phyloP scores from a whole-genome alignment of 2,888 invertebrate genomes.

The Hemaris fuciformis region DNA sequence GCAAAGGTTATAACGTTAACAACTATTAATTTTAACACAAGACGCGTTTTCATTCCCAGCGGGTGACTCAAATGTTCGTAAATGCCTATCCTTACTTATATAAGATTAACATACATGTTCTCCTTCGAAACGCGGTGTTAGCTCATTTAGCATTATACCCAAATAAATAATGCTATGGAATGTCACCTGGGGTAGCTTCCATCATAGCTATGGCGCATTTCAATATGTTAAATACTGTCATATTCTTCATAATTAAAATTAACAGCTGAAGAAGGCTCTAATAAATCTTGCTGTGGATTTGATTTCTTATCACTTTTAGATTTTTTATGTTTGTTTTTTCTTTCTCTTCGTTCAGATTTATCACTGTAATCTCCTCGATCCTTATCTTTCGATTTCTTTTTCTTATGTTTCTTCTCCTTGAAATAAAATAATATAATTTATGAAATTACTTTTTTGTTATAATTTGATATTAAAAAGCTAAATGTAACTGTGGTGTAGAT shows the following conservation, averaged over 20 bases:
- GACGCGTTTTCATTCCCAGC: too few relatives aligned
- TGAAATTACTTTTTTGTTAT: background rate
- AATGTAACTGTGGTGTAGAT: too few relatives aligned
- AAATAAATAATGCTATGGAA: background rate
- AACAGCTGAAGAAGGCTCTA: constrained; percentile 50
- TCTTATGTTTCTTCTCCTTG: constrained; percentile 80
- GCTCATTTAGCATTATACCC: background rate
- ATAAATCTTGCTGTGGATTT: constrained; percentile 71
- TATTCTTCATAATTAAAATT: constrained; percentile 65
- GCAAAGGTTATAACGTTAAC: too few relatives aligned
- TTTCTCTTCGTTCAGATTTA: constrained; percentile 78
- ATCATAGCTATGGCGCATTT: background rate
- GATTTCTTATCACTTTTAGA: constrained; percentile 62
- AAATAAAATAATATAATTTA: constrained; percentile 10
- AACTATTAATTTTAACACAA: too few relatives aligned
- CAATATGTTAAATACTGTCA: constrained; percentile 58
- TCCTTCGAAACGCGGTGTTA: background rate
- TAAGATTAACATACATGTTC: background rate
- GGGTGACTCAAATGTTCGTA: too few relatives aligned
- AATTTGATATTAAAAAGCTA: background rate
- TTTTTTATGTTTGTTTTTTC: constrained; percentile 81
- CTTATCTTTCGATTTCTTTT: constrained; percentile 79
- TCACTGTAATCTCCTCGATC: constrained; percentile 76
- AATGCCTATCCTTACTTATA: too few relatives aligned
- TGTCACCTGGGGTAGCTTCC: background rate